A percentile compares a stretch with the other conserved stretches of the same genome.
phyloP scores from a whole-genome alignment of 1,140 invertebrate genomes.

The Cherax quadricarinatus region DNA sequence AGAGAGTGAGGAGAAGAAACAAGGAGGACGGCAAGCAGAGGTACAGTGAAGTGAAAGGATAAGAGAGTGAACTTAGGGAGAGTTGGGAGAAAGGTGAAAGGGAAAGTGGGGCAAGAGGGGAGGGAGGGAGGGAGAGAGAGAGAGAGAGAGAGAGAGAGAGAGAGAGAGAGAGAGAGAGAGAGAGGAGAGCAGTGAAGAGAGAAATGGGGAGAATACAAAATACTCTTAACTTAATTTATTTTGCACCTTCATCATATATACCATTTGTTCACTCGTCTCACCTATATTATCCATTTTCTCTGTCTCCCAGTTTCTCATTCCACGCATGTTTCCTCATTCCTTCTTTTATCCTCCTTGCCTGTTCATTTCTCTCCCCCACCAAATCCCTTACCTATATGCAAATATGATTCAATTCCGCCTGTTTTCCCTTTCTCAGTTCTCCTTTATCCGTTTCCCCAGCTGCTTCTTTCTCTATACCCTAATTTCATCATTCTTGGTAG shows the following conservation, averaged over 20 bases:
- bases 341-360: neutral
- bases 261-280: neutral
- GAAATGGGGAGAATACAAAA: neutral
- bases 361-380: neutral
- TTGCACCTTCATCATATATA: too few species aligned
- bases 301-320: neutral
- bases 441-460: neutral
- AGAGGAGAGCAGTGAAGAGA: neutral
- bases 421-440: neutral
- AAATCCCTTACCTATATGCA: slow-evolving; percentile 3
- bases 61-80: neutral
- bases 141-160: neutral
- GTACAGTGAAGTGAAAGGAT: neutral
- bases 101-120: neutral
- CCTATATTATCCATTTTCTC: neutral
- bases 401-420: neutral
- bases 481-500: neutral
- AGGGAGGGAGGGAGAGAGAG: neutral
- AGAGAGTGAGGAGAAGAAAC: neutral
- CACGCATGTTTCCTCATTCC: neutral
- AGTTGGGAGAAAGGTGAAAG: neutral
- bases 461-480: neutral
- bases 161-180: neutral
- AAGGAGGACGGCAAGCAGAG: neutral
- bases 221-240: too few species aligned